A percentile compares a stretch with the other conserved stretches of the same genome.
These are phyloP conservation scores for Zosterops hypoxanthus DNA, from an alignment of 2,113 vertebrate species.

Conservation along the genomic window DNA sequence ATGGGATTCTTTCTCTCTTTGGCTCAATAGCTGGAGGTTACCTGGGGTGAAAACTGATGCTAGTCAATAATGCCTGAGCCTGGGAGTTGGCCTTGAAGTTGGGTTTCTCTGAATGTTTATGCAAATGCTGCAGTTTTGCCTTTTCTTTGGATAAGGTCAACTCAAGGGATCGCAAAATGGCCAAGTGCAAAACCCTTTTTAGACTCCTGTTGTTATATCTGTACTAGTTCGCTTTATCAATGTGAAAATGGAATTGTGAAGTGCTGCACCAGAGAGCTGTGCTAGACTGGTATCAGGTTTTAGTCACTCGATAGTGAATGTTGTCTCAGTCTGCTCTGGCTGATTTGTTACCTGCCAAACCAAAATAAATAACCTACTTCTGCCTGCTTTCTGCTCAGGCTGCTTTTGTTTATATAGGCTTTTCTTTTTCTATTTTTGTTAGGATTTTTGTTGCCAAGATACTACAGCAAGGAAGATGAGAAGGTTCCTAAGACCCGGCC, in stretches of 20 bases:
- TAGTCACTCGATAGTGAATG: background rate
- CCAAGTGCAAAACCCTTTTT: background rate
- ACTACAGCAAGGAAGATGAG: constrained; percentile 82
- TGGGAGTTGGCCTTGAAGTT: background rate
- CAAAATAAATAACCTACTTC: constrained; percentile 34
- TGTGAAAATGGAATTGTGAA: background rate
- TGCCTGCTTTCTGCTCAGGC: background rate
- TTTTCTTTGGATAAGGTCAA: background rate
- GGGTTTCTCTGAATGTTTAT: background rate
- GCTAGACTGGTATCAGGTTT: background rate
- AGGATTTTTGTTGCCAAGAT: constrained; percentile 55
- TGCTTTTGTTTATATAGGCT: background rate
- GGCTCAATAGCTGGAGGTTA: background rate
- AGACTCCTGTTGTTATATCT: background rate
- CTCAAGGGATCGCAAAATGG: background rate
- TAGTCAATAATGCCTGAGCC: background rate
- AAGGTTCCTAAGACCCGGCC: constrained; percentile 91
- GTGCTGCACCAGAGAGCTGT: background rate
- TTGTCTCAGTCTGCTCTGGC: background rate
- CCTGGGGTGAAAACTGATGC: constrained; percentile 23
- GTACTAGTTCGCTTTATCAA: background rate
- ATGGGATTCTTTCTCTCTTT: constrained; percentile 17
- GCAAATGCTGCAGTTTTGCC: background rate
- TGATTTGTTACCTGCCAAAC: constrained; percentile 11
- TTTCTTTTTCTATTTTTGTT: background rate